These are phyloP conservation scores for Paedocypris sp. DNA, from an alignment of 2,113 vertebrate species.

Conservation along the genomic window DNA sequence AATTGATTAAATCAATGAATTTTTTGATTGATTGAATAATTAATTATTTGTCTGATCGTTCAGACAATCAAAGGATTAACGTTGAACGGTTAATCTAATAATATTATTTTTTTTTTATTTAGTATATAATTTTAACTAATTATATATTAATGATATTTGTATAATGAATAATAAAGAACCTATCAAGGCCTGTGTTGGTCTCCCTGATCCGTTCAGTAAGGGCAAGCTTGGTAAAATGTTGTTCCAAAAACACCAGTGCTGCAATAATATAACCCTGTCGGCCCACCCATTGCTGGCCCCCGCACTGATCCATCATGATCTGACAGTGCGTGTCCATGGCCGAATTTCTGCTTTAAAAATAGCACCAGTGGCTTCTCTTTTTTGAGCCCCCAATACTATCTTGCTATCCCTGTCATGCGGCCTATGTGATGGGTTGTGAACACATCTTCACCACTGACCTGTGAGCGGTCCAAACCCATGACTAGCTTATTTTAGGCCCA, in stretches of 20 bases:
- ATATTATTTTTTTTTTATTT: no score
- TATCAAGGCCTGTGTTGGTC: not conserved
- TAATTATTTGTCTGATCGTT: no score
- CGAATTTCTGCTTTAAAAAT: slow-evolving; percentile 68
- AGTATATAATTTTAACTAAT: no score
- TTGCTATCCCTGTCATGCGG: slow-evolving; percentile 61
- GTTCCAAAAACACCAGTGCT: slow-evolving; percentile 18
- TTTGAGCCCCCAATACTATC: slow-evolving; percentile 47
- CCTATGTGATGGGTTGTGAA: slow-evolving; percentile 49
- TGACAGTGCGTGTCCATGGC: slow-evolving; percentile 51
- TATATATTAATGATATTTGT: no score
- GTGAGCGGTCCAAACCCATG: slow-evolving; percentile 44
- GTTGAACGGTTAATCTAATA: no score
- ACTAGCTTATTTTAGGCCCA: slow-evolving; percentile 59
- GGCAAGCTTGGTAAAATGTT: slow-evolving; percentile 31
- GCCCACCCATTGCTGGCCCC: slow-evolving; percentile 17
- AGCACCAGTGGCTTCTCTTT: slow-evolving; percentile 53
- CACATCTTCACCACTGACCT: slow-evolving; percentile 33
- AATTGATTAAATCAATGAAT: no score
- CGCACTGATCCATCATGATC: slow-evolving; percentile 52
- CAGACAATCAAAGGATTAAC: no score
- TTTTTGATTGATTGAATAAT: no score
- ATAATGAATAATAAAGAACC: not conserved
- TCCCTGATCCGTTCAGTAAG: slow-evolving; percentile 15
- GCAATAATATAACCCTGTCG: slow-evolving; percentile 16